phyloP scores from a whole-genome alignment of 1,140 invertebrate species.

The Helicoverpa armigera region DNA sequence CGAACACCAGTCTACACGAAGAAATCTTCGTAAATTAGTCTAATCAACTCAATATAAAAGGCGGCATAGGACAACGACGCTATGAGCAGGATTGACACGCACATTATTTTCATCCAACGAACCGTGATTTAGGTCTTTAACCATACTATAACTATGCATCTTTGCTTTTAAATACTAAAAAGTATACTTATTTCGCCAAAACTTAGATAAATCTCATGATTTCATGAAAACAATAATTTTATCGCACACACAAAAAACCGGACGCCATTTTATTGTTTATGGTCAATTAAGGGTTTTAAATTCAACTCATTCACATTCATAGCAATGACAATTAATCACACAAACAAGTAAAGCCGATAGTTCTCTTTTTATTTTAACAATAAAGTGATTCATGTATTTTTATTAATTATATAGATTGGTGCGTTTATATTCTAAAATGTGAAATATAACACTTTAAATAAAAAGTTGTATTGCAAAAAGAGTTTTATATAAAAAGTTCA shows the following conservation, averaged over 20 bases:
- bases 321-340: constrained; percentile 36
- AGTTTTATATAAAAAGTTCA: too few species aligned
- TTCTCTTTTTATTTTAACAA: too few species aligned
- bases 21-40: constrained; percentile 65
- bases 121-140: constrained; percentile 48
- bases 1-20: constrained; percentile 41
- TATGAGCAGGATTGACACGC: constrained; percentile 75
- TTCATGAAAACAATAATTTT: constrained; percentile 82
- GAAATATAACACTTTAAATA: too few species aligned
- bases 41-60: constrained; percentile 78
- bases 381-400: too few species aligned
- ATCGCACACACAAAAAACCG: constrained; percentile 86
- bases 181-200: constrained; percentile 56
- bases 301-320: constrained; percentile 40
- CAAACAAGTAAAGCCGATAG: background rate
- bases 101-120: constrained; percentile 67
- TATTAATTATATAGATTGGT: too few species aligned
- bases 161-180: constrained; percentile 47
- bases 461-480: too few species aligned
- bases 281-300: constrained; percentile 69
- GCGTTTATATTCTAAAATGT: too few species aligned
- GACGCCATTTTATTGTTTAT: constrained; percentile 87
- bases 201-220: constrained; percentile 61
- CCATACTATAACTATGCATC: constrained; percentile 56
- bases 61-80: constrained; percentile 81